Percentiles rank a stretch among this genome's conserved stretches.
phyloP scores from a whole-genome alignment of 2,888 invertebrate genomes.

The Acanthoscelides obtectus region DNA sequence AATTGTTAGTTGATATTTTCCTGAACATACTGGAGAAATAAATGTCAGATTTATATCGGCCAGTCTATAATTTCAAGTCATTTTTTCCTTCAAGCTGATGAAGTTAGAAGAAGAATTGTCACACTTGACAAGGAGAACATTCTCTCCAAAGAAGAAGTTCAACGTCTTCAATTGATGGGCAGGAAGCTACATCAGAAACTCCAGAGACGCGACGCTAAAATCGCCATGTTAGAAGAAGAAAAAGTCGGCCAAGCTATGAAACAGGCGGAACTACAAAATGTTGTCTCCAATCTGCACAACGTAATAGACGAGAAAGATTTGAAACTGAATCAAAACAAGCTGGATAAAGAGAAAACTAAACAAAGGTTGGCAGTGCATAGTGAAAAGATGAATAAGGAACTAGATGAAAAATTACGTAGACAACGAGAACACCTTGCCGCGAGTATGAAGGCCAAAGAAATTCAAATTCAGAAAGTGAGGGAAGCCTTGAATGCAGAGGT shows the following conservation, averaged over 20 bases:
- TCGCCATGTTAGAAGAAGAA: constrained; percentile 61
- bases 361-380: constrained; percentile 66
- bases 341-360: constrained; percentile 64
- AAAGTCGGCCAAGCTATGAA: constrained; percentile 60
- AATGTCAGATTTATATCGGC: no score
- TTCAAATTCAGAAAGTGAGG: constrained; percentile 50
- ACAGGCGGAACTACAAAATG: constrained; percentile 56
- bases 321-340: constrained; percentile 57
- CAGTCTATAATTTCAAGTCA: not conserved
- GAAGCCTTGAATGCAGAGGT: constrained; percentile 24
- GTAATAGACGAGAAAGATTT: constrained; percentile 59
- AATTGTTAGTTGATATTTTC: no score
- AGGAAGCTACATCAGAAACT: constrained; percentile 64
- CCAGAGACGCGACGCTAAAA: constrained; percentile 60
- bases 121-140: constrained; percentile 69
- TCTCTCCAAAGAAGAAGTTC: constrained; percentile 58
- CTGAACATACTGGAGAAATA: no score
- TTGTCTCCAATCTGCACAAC: constrained; percentile 31
- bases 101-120: constrained; percentile 58
- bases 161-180: constrained; percentile 48
- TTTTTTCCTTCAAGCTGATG: constrained; percentile 19
- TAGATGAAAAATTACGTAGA: constrained; percentile 57
- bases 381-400: constrained; percentile 69
- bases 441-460: constrained; percentile 57
- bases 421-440: constrained; percentile 53